Evolutionary conservation across 2,888 invertebrate genomes (phyloP).

Genomic region (Mesoligia furuncula): DNA sequence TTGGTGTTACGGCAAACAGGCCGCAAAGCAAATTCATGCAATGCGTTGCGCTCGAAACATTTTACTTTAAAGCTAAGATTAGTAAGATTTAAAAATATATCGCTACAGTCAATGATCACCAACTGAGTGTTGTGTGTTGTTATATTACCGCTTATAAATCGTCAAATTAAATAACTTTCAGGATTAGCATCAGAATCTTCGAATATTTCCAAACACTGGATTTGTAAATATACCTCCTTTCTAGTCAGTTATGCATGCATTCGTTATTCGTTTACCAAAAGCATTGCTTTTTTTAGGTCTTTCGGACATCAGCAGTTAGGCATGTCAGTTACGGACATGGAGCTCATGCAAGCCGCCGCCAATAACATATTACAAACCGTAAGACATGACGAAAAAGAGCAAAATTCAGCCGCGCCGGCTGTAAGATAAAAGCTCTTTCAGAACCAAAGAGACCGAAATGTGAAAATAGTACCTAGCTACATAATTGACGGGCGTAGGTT

Average conservation of each 20-base stretch:
- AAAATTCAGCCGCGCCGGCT: background rate
- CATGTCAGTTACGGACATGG: background rate
- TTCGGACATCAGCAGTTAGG: background rate
- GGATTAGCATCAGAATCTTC: background rate
- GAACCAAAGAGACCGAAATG: background rate
- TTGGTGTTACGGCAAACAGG: conserved; percentile 43
- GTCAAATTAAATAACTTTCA: background rate
- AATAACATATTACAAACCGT: background rate
- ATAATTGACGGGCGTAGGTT: background rate
- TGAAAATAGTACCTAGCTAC: background rate
- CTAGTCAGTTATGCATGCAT: background rate
- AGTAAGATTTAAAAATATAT: conserved; percentile 1
- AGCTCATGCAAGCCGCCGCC: too few relatives aligned
- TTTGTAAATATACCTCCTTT: background rate
- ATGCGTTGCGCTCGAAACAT: conserved; percentile 20
- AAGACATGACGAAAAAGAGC: background rate
- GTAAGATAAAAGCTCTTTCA: background rate
- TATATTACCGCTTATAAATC: background rate
- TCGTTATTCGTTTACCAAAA: background rate
- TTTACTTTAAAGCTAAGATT: conserved; percentile 7
- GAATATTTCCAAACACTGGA: background rate
- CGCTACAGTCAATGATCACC: background rate
- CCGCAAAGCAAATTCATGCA: conserved; percentile 42
- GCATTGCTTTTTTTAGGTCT: background rate
- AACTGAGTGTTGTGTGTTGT: background rate